Conservation (phyloP, 2,113 vertebrate genomes). For the Platichthys flesus region DNA sequence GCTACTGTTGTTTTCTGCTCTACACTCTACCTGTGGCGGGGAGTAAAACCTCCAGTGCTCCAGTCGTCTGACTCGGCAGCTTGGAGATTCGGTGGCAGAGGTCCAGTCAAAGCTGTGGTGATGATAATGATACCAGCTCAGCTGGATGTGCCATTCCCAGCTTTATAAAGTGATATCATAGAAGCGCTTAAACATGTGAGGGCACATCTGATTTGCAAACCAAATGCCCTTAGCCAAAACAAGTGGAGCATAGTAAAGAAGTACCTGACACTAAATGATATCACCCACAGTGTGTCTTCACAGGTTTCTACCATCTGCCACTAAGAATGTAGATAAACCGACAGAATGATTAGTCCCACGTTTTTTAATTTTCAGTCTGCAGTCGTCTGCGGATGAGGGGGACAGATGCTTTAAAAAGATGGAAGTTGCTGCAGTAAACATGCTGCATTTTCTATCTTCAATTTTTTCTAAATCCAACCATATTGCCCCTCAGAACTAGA, state of each 20-base stretch:
- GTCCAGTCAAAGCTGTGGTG: conserved; percentile 35
- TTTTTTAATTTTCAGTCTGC: neutral
- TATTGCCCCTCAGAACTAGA: conserved; percentile 60
- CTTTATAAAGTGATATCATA: conserved; percentile 49
- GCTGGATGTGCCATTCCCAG: conserved; percentile 27
- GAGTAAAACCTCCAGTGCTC: conserved; percentile 8
- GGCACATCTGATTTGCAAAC: conserved; percentile 68
- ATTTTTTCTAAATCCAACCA: conserved; percentile 13
- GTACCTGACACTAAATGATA: conserved; percentile 32
- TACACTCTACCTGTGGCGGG: conserved; percentile 27
- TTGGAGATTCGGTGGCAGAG: conserved; percentile 31
- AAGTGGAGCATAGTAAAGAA: conserved; percentile 45
- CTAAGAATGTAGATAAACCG: conserved; percentile 7
- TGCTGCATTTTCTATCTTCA: neutral
- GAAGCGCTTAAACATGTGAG: conserved; percentile 63
- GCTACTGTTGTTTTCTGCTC: conserved; percentile 22
- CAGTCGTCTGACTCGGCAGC: conserved; percentile 5
- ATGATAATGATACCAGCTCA: conserved; percentile 36
- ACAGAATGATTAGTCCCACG: conserved; percentile 3
- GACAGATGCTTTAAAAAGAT: conserved; percentile 1
- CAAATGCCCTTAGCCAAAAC: conserved; percentile 51
- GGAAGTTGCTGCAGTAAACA: no score
- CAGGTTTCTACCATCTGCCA: neutral
- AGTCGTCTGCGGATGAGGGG: neutral
- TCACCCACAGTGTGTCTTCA: neutral